These are phyloP conservation scores for Podarcis muralis DNA, from an alignment of 2,113 vertebrate genomes.

Conservation along the genomic window DNA sequence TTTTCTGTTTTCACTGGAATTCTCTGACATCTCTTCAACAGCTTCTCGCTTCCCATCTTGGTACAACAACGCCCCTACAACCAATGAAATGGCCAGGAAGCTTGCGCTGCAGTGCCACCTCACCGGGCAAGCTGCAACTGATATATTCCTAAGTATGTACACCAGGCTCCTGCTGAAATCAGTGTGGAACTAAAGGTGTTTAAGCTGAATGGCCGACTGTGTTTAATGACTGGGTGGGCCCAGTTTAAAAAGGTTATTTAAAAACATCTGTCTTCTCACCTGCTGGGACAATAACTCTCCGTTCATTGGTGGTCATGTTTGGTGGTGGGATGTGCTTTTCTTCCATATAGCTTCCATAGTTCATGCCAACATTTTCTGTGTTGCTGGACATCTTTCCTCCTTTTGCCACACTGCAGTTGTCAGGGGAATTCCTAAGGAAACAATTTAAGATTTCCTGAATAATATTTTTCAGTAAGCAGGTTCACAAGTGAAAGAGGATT, in stretches of 20 bases:
- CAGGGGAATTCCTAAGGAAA: conserved; percentile 82
- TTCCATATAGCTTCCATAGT: conserved; percentile 86
- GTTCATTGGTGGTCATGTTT: conserved; percentile 88
- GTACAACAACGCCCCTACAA: too few relatives aligned
- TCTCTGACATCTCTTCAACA: too few relatives aligned
- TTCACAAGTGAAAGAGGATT: neutral
- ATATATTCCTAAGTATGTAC: neutral
- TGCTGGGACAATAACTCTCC: conserved; percentile 89
- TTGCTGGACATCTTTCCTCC: conserved; percentile 82
- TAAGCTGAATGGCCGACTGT: neutral
- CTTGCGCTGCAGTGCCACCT: too few relatives aligned
- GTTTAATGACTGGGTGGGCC: neutral
- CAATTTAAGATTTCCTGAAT: conserved; percentile 36
- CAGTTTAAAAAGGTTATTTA: neutral
- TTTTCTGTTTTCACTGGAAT: too few relatives aligned
- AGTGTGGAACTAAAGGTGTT: neutral
- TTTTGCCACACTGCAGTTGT: conserved; percentile 83
- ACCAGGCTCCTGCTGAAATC: neutral
- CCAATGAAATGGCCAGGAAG: too few relatives aligned
- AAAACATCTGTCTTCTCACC: conserved; percentile 70
- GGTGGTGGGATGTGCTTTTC: conserved; percentile 87
- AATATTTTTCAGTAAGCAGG: conserved; percentile 16
- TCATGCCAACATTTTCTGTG: conserved; percentile 79
- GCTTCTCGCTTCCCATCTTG: too few relatives aligned
- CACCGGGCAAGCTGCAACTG: neutral